Evolutionary conservation across 2,797 vertebrate genomes (phyloP).

Genomic region (Artibeus lituratus): DNA sequence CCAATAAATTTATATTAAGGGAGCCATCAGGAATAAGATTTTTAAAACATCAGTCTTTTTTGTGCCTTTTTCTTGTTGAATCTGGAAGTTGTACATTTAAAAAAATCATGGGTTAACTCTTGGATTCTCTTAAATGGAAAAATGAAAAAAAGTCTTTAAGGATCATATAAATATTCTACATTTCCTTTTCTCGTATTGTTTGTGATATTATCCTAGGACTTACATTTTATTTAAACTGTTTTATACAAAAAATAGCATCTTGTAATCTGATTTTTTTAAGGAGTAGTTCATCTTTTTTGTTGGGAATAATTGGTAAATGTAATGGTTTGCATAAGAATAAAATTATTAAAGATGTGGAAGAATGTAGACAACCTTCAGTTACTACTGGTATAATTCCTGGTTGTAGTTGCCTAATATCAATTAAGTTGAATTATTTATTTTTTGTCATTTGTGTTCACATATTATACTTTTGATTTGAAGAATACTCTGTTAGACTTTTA

Average conservation of each 20-base stretch:
- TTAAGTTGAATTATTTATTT: conserved; percentile 24
- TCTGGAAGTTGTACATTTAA: background rate
- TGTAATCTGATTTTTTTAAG: background rate
- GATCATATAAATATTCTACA: background rate
- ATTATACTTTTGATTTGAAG: background rate
- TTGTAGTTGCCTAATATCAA: background rate
- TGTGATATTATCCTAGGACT: background rate
- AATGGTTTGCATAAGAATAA: background rate
- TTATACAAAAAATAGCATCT: background rate
- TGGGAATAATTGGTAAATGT: background rate
- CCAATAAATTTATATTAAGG: background rate
- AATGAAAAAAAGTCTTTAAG: background rate
- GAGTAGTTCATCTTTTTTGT: background rate
- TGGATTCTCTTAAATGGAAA: conserved; percentile 19
- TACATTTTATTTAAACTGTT: conserved; percentile 7
- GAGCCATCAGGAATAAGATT: conserved; percentile 14
- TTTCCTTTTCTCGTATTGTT: conserved; percentile 8
- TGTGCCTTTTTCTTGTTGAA: background rate
- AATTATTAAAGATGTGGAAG: conserved; percentile 14
- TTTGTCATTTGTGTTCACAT: background rate
- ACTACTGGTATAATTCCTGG: background rate
- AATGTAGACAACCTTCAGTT: background rate
- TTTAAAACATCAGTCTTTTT: background rate
- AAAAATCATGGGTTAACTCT: background rate
- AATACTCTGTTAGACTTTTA: background rate